Percentiles rank a stretch among this genome's conserved stretches.
Evolutionary conservation across 2,113 vertebrate genomes (phyloP).

Genomic region (Heterochromis multidens): DNA sequence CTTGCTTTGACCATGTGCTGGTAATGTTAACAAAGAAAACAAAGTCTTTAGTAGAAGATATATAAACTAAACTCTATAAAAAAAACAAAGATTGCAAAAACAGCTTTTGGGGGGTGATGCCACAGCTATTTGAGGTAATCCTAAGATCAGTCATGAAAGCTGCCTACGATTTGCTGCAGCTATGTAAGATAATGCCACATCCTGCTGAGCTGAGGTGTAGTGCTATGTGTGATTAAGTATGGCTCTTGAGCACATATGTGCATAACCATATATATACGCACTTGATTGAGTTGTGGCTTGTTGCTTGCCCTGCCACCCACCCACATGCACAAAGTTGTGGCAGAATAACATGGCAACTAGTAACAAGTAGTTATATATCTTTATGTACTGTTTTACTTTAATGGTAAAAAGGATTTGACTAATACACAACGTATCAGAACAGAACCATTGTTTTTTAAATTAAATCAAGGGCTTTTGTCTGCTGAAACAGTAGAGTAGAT

Average conservation of each 20-base stretch:
- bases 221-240: accelerated
- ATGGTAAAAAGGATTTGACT: not conserved
- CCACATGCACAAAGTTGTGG: not conserved
- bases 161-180: too few relatives aligned
- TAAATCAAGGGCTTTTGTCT: not conserved
- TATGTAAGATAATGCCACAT: not conserved
- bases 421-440: not conserved
- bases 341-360: not conserved
- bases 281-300: not conserved
- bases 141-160: too few relatives aligned
- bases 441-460: not conserved
- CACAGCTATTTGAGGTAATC: too few relatives aligned
- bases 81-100: too few relatives aligned
- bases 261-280: not conserved
- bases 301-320: not conserved
- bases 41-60: too few relatives aligned
- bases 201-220: not conserved
- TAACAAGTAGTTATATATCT: not conserved
- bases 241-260: not conserved
- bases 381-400: not conserved
- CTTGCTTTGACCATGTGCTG: too few relatives aligned
- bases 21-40: too few relatives aligned
- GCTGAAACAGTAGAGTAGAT: not conserved
- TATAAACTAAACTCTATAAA: too few relatives aligned
- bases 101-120: too few relatives aligned